Conservation (phyloP, 1,140 invertebrate species). For the Parapsyche elsis region DNA sequence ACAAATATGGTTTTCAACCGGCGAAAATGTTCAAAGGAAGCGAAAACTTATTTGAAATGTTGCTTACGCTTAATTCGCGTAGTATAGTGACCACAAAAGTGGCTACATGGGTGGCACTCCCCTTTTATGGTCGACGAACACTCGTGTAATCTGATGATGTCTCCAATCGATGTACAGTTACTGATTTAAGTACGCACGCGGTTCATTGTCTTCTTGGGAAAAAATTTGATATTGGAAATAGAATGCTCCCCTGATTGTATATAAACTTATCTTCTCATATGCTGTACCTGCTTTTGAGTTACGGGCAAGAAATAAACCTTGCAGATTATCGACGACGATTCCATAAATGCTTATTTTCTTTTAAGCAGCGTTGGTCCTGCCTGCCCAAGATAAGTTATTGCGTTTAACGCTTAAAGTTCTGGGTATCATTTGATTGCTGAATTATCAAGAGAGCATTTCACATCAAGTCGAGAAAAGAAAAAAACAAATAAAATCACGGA, state of each 20-base stretch:
- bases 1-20: too few species aligned
- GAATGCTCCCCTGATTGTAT: neutral
- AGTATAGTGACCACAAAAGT: constrained; percentile 15
- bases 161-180: constrained; percentile 5
- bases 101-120: neutral
- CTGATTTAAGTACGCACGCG: neutral
- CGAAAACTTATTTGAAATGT: constrained; percentile 7
- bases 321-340: too few species aligned
- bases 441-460: too few species aligned
- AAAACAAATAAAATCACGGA: too few species aligned
- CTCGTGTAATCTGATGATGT: constrained; percentile 13
- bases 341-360: too few species aligned
- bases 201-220: constrained; percentile 11
- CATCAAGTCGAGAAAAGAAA: too few species aligned
- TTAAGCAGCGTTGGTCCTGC: too few species aligned
- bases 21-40: neutral
- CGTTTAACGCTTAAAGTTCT: too few species aligned
- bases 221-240: neutral
- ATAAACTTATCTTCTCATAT: neutral
- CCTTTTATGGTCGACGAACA: constrained; percentile 3
- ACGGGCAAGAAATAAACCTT: too few species aligned
- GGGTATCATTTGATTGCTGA: too few species aligned
- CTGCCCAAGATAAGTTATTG: too few species aligned
- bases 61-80: neutral
- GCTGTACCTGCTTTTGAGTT: too few species aligned